phyloP scores from a whole-genome alignment of 2,888 invertebrate species.

The Dione juno region DNA sequence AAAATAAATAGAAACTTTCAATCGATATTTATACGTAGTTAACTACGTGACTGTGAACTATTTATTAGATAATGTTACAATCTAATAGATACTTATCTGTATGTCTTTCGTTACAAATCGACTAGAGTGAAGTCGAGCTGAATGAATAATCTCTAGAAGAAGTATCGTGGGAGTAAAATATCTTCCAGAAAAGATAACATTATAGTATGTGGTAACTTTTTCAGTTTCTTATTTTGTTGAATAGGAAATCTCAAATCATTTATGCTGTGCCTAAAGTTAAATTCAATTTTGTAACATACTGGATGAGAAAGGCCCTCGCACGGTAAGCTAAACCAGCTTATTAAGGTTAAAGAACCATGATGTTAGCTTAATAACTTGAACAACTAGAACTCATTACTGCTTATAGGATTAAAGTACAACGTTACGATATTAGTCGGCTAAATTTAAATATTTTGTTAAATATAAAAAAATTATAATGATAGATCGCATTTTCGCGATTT shows the following conservation, averaged over 20 bases:
- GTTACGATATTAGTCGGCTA: slow-evolving; percentile 5
- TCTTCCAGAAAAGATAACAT: too few species aligned
- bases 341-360: slow-evolving; percentile 29
- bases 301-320: slow-evolving; percentile 26
- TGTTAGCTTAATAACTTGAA: slow-evolving; percentile 27
- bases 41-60: not conserved
- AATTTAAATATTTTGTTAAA: not conserved
- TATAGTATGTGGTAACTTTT: too few species aligned
- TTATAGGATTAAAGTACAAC: slow-evolving; percentile 26
- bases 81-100: not conserved
- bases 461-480: not conserved
- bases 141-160: not conserved
- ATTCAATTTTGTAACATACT: not conserved
- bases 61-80: not conserved
- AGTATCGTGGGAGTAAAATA: not conserved
- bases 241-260: too few species aligned
- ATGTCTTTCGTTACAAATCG: not conserved
- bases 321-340: slow-evolving; percentile 33
- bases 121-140: not conserved
- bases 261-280: not conserved
- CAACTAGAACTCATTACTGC: slow-evolving; percentile 22
- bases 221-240: too few species aligned
- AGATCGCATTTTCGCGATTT: too few species aligned
- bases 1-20: not conserved
- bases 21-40: too few species aligned